Percentiles rank a stretch among this genome's conserved stretches.
Conservation (phyloP, 1,140 invertebrate genomes). For the Platorchestia sp. region DNA sequence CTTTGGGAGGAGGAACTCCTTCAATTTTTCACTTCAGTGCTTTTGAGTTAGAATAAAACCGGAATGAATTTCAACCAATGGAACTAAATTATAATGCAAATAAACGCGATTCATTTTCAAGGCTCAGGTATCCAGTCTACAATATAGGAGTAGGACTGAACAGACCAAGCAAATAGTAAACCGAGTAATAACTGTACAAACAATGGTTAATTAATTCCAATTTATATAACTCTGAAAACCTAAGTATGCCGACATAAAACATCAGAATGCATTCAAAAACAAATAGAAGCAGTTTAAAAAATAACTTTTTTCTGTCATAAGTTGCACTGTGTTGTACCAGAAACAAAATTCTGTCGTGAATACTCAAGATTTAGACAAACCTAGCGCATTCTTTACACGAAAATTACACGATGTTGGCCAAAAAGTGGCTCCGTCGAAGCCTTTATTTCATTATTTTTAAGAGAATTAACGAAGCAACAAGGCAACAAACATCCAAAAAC, state of each 20-base stretch:
- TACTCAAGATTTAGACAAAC: background rate
- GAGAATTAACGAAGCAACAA: slow-evolving; percentile 36
- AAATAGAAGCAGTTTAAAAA: background rate
- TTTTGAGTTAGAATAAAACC: no score
- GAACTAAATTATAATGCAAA: no score
- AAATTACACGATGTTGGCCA: background rate
- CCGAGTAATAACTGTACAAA: no score
- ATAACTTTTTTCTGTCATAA: background rate
- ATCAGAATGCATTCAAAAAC: background rate
- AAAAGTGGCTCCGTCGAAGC: background rate
- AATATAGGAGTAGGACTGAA: no score
- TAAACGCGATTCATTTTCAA: no score
- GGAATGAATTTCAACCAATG: no score
- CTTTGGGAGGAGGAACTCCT: no score
- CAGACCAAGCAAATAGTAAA: no score
- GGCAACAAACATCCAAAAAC: slow-evolving; percentile 18
- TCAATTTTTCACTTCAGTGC: no score
- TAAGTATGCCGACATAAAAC: background rate
- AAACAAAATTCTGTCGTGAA: background rate
- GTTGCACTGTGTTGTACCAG: no score
- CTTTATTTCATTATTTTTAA: slow-evolving; percentile 28
- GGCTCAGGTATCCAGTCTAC: no score
- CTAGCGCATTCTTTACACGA: background rate
- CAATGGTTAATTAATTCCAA: no score
- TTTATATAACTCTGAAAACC: background rate